phyloP scores from a whole-genome alignment of 2,113 vertebrate genomes.

The Tympanuchus pallidicinctus region DNA sequence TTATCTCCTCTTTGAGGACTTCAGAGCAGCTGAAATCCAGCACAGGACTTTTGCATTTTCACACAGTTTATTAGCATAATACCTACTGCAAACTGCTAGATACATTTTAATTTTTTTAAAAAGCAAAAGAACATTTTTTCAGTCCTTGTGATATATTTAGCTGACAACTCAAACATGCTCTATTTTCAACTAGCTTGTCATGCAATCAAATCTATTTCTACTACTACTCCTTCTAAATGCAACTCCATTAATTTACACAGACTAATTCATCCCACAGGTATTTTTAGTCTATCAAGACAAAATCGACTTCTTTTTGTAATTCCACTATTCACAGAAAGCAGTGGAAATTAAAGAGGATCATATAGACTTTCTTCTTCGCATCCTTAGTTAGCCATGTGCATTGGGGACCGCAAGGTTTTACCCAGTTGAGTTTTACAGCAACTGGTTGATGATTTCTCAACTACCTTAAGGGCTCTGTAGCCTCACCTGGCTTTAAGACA shows the following conservation, averaged over 20 bases:
- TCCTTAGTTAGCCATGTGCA: accelerated
- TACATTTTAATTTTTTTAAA: not conserved
- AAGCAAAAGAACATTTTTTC: not conserved
- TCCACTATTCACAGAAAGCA: not conserved
- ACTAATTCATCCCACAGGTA: conserved; percentile 42
- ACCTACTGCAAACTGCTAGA: not conserved
- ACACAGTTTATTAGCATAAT: not conserved
- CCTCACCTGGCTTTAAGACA: not conserved
- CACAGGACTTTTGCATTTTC: not conserved
- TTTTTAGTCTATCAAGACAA: conserved; percentile 27
- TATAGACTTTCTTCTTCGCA: not conserved
- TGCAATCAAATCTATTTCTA: conserved; percentile 58
- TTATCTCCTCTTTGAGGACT: not conserved
- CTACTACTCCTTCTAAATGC: conserved; percentile 20
- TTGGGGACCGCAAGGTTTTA: not conserved
- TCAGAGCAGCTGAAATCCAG: not conserved
- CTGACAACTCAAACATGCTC: conserved; percentile 34
- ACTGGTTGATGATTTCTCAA: not conserved
- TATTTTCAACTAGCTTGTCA: conserved; percentile 47
- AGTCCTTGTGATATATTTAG: conserved; percentile 44
- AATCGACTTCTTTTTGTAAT: conserved; percentile 30
- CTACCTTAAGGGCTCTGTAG: not conserved
- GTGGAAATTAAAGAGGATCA: not conserved
- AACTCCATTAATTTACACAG: not conserved
- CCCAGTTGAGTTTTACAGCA: not conserved